Conservation (phyloP, 2,113 vertebrate species). For the Heloderma charlesbogerti region DNA sequence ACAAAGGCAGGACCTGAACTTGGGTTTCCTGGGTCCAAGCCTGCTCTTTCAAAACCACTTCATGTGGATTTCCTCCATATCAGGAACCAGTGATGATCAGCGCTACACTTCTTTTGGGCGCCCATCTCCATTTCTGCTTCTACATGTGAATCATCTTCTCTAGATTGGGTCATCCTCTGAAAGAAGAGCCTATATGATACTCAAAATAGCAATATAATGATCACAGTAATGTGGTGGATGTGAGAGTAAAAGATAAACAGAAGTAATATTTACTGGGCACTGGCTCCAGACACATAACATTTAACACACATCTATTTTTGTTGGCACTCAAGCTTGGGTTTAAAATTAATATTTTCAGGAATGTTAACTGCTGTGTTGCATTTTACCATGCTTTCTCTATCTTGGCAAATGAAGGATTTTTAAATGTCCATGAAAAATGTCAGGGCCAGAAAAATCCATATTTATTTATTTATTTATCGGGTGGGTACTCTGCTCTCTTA, state of each 20-base stretch:
- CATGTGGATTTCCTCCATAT: background rate
- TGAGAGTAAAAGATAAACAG: background rate
- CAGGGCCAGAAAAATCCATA: background rate
- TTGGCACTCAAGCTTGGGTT: background rate
- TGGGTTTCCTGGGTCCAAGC: background rate
- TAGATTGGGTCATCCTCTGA: background rate
- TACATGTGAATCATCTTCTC: background rate
- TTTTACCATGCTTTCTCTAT: background rate
- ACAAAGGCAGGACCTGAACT: background rate
- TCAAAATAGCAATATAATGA: background rate
- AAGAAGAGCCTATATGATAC: background rate
- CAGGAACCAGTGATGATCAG: background rate
- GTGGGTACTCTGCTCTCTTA: no score
- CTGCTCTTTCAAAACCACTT: background rate
- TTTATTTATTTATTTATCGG: background rate
- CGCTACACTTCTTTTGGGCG: background rate
- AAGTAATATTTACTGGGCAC: background rate
- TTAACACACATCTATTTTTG: background rate
- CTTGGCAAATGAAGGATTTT: background rate
- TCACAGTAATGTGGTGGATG: background rate
- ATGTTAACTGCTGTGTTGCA: background rate
- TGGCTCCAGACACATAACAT: background rate
- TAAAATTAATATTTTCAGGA: background rate
- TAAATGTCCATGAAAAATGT: background rate
- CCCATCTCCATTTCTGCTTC: background rate